Conservation (phyloP, 2,113 vertebrate species). For the Phodopus roborovskii region DNA sequence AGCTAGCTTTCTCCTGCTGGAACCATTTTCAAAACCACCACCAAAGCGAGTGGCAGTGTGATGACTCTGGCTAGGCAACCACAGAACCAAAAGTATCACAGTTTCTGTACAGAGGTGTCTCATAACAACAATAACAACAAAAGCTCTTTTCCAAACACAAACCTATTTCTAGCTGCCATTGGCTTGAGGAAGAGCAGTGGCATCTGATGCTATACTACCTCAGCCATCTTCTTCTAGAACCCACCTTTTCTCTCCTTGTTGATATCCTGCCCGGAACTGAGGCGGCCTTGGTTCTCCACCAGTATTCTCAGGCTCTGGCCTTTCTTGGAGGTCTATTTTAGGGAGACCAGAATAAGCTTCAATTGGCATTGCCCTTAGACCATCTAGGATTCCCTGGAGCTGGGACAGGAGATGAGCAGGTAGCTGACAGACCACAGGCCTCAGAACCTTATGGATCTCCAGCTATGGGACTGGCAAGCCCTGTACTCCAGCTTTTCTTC, state of each 20-base stretch:
- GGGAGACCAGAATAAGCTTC: neutral
- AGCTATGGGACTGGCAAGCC: neutral
- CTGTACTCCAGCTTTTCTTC: no score
- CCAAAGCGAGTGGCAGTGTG: neutral
- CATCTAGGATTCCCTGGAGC: neutral
- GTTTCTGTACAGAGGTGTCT: neutral
- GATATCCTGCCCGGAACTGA: constrained; percentile 87
- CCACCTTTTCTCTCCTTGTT: constrained; percentile 94
- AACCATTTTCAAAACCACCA: neutral
- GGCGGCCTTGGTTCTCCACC: constrained; percentile 94
- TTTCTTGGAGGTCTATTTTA: constrained; percentile 81
- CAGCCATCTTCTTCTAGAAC: neutral
- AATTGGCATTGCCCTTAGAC: neutral
- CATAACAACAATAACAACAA: neutral
- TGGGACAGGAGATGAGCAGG: neutral
- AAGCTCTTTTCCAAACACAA: neutral
- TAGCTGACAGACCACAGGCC: neutral
- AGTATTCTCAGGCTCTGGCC: constrained; percentile 88
- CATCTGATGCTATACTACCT: neutral
- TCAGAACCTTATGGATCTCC: neutral
- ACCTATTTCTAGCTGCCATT: neutral
- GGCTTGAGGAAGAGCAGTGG: neutral
- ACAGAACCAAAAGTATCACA: neutral
- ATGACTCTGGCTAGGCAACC: neutral
- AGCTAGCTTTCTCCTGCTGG: neutral